phyloP scores from a whole-genome alignment of 2,113 vertebrate species.

The Circaetus gallicus region DNA sequence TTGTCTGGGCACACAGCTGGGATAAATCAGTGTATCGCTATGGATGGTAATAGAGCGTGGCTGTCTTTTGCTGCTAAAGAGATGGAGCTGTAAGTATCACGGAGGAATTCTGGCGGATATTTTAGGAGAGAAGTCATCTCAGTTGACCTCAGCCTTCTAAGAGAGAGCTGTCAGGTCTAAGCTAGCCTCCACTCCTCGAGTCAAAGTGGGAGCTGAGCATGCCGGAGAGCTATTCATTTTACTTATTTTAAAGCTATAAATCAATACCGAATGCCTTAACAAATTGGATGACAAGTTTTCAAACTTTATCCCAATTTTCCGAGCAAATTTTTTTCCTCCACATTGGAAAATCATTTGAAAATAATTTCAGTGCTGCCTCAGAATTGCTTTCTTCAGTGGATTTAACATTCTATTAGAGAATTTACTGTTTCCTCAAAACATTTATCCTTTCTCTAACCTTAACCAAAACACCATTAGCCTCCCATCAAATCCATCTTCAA shows the following conservation, averaged over 20 bases:
- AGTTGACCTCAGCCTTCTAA: not conserved
- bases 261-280: not conserved
- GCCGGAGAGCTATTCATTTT: not conserved
- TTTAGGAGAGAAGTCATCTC: not conserved
- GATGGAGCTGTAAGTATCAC: not conserved
- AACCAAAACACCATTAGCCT: not conserved
- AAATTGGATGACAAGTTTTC: not conserved
- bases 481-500: not conserved
- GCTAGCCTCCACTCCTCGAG: not conserved
- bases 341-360: not conserved
- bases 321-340: accelerated
- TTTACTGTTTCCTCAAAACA: not conserved
- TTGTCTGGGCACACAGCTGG: not conserved
- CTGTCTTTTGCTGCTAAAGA: not conserved
- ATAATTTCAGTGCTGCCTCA: not conserved
- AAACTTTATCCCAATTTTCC: not conserved
- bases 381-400: not conserved
- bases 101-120: not conserved
- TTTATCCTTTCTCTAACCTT: not conserved
- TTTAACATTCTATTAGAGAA: not conserved
- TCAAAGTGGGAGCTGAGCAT: not conserved
- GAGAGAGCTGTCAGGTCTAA: not conserved
- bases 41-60: not conserved
- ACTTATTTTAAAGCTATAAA: not conserved
- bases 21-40: accelerated